These are phyloP conservation scores for Polia nebulosa DNA, from an alignment of 2,888 invertebrate species.

Conservation along the genomic window DNA sequence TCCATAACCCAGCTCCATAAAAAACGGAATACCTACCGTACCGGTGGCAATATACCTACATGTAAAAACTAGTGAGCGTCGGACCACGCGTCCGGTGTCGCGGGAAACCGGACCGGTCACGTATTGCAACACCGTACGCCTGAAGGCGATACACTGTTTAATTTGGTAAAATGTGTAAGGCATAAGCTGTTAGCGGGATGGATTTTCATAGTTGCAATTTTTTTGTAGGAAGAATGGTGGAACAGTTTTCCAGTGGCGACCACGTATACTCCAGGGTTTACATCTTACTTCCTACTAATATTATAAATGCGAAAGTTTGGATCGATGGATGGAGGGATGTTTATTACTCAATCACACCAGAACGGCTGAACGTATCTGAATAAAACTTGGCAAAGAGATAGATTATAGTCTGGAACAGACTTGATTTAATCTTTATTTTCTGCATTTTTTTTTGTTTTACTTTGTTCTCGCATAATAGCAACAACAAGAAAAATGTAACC, in stretches of 20 bases:
- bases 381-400: too few species aligned
- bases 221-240: background rate
- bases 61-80: conserved; percentile 43
- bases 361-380: too few species aligned
- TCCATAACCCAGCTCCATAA: conserved; percentile 15
- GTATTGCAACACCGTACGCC: conserved; percentile 69
- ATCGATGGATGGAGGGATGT: too few species aligned
- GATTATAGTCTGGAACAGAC: too few species aligned
- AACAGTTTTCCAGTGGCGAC: background rate
- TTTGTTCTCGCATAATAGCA: too few species aligned
- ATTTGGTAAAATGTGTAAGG: conserved; percentile 58
- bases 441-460: too few species aligned
- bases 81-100: conserved; percentile 54
- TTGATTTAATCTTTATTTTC: too few species aligned
- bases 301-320: too few species aligned
- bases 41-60: conserved; percentile 38
- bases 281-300: too few species aligned
- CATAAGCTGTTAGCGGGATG: conserved; percentile 20
- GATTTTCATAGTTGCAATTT: background rate
- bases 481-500: too few species aligned
- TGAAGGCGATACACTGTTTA: conserved; percentile 72
- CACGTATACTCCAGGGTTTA: too few species aligned
- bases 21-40: conserved; percentile 23
- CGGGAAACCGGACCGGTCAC: conserved; percentile 67
- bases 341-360: too few species aligned